Evolutionary conservation across 2,113 vertebrate species (phyloP).

Genomic region (Rhynchopsitta pachyrhyncha): DNA sequence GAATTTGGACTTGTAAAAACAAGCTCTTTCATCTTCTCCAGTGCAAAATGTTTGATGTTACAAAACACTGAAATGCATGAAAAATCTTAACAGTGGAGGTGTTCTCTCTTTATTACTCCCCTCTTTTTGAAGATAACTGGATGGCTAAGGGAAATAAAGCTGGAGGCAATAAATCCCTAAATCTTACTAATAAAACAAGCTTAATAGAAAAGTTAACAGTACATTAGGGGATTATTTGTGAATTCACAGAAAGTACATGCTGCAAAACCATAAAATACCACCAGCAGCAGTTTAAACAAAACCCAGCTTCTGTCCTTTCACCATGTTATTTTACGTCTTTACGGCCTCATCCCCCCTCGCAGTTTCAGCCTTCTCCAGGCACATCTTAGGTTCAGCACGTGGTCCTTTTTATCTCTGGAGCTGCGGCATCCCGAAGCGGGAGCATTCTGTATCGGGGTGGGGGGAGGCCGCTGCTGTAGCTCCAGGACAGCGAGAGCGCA

Average conservation of each 20-base stretch:
- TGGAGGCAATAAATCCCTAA: background rate
- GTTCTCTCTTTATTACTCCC: background rate
- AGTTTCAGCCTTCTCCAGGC: background rate
- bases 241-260: background rate
- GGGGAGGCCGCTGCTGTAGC: background rate
- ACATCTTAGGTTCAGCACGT: background rate
- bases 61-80: background rate
- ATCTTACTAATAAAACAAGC: background rate
- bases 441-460: background rate
- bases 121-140: background rate
- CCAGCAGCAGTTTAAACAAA: background rate
- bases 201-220: background rate
- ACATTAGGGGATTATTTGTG: background rate
- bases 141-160: background rate
- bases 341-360: accelerated
- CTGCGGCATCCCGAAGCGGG: background rate
- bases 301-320: accelerated
- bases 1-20: constrained; percentile 27
- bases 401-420: background rate
- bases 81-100: background rate
- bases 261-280: background rate
- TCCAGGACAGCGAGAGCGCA: background rate
- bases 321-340: accelerated
- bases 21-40: background rate
- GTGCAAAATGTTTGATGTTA: background rate